phyloP scores from a whole-genome alignment of 2,888 invertebrate genomes.

The Nymphalis polychloros region DNA sequence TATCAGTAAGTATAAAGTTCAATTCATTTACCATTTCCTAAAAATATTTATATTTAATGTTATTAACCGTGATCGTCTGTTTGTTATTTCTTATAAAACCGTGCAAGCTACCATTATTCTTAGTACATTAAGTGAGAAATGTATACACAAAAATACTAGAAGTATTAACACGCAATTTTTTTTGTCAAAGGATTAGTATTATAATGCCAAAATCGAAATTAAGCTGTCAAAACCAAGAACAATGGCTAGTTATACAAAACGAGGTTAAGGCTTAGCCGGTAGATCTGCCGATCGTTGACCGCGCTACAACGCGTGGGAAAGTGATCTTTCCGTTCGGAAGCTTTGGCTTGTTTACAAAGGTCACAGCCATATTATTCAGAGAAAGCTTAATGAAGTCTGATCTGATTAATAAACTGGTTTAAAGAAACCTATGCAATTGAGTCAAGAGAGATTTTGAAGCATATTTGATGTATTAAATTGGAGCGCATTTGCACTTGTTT shows the following conservation, averaged over 20 bases:
- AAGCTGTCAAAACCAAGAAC: background rate
- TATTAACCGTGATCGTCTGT: too few relatives aligned
- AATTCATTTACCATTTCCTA: too few relatives aligned
- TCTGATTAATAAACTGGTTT: background rate
- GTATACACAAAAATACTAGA: too few relatives aligned
- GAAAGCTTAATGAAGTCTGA: constrained; percentile 13
- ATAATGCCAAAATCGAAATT: too few relatives aligned
- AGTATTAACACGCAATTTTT: too few relatives aligned
- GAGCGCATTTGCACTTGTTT: too few relatives aligned
- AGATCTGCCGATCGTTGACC: constrained; percentile 50
- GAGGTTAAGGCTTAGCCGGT: constrained; percentile 15
- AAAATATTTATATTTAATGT: too few relatives aligned
- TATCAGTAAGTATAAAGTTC: too few relatives aligned
- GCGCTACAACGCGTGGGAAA: constrained; percentile 52
- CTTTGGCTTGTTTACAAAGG: constrained; percentile 8
- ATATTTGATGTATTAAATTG: background rate
- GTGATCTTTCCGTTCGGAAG: constrained; percentile 49
- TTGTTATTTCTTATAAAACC: too few relatives aligned
- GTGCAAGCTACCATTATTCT: too few relatives aligned
- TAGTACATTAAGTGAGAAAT: too few relatives aligned
- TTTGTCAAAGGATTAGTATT: too few relatives aligned
- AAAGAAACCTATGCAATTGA: background rate
- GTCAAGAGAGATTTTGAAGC: background rate
- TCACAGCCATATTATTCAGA: constrained; percentile 4
- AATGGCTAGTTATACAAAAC: background rate